Percentiles rank a stretch among this genome's conserved stretches.
Evolutionary conservation across 2,888 invertebrate genomes (phyloP).

Genomic region (Oligia strigilis): DNA sequence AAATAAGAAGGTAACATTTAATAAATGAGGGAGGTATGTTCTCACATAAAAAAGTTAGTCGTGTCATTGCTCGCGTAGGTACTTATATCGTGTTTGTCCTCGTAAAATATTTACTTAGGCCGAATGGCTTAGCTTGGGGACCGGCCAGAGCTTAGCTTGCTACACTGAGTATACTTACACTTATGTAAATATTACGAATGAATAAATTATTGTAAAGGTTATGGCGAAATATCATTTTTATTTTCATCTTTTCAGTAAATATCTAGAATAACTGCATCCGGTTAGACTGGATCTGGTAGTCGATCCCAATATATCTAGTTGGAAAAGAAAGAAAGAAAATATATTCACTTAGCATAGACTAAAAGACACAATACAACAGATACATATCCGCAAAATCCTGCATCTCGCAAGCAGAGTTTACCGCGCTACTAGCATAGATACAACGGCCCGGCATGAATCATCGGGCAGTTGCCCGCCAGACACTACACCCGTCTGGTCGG

Average conservation of each 20-base stretch:
- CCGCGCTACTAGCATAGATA: no score
- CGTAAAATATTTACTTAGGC: slow-evolving; percentile 75
- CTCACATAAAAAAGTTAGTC: slow-evolving; percentile 60
- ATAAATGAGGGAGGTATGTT: slow-evolving; percentile 58
- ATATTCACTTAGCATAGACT: no score
- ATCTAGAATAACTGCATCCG: background rate
- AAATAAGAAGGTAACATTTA: slow-evolving; percentile 54
- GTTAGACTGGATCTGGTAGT: background rate
- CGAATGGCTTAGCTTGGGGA: slow-evolving; percentile 49
- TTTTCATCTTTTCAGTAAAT: background rate
- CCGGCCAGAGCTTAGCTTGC: slow-evolving; percentile 19
- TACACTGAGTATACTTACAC: background rate
- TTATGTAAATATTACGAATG: slow-evolving; percentile 24
- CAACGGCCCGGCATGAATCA: no score
- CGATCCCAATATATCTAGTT: background rate
- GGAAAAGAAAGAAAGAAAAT: background rate
- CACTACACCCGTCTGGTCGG: no score
- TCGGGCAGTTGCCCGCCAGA: no score
- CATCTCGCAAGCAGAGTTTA: no score
- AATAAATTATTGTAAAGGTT: background rate
- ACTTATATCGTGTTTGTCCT: slow-evolving; percentile 66
- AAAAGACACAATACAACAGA: no score
- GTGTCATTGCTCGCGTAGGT: slow-evolving; percentile 57
- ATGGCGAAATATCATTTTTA: background rate
- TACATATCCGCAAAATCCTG: no score